These are phyloP conservation scores for Parasteatoda lunata DNA, from an alignment of 2,888 invertebrate species.

Conservation along the genomic window DNA sequence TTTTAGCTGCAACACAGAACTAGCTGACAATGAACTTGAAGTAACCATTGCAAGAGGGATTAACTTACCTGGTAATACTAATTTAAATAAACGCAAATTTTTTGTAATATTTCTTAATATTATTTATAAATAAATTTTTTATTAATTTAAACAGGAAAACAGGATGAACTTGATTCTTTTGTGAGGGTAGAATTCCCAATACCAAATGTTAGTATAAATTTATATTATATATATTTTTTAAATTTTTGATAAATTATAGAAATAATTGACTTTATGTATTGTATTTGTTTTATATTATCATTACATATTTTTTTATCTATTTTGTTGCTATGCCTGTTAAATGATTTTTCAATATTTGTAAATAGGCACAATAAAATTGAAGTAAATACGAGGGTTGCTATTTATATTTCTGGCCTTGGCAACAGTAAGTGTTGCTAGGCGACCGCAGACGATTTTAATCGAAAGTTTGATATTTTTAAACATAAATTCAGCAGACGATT, in stretches of 20 bases:
- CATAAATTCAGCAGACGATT: too few relatives aligned
- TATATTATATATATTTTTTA: background rate
- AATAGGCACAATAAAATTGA: too few relatives aligned
- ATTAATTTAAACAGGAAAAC: constrained; percentile 76
- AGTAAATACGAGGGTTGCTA: too few relatives aligned
- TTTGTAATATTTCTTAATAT: too few relatives aligned
- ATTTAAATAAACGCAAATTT: too few relatives aligned
- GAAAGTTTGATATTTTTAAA: too few relatives aligned
- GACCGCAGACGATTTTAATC: too few relatives aligned
- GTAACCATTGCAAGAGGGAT: constrained; percentile 89
- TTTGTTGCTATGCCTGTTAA: too few relatives aligned
- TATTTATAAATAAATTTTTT: background rate
- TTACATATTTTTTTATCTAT: too few relatives aligned
- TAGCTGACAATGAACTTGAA: constrained; percentile 92
- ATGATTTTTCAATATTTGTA: too few relatives aligned
- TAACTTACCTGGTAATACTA: constrained; percentile 78
- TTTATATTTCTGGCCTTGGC: too few relatives aligned
- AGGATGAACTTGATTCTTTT: constrained; percentile 93
- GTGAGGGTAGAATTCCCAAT: constrained; percentile 94
- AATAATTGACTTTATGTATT: constrained; percentile 9
- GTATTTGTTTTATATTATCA: constrained; percentile 1
- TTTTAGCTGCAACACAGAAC: constrained; percentile 87
- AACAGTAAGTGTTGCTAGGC: too few relatives aligned
- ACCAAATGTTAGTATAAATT: constrained; percentile 81
- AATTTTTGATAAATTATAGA: background rate